Evolutionary conservation across 2,797 vertebrate species (phyloP).

Genomic region (Girardinus metallicus): DNA sequence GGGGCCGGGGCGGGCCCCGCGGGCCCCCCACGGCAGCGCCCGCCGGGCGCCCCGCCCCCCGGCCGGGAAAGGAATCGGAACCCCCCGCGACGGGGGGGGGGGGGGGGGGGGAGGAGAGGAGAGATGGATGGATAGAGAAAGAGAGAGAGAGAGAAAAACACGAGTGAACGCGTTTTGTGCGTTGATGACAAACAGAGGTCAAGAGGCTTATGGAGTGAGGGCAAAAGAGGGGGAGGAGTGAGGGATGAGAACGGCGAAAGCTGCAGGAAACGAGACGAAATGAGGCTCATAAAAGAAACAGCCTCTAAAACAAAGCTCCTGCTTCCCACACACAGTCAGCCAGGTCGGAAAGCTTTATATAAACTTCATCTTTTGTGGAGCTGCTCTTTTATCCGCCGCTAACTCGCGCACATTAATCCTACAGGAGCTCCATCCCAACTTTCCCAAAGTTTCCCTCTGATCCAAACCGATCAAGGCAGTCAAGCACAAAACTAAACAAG

Average conservation of each 20-base stretch:
- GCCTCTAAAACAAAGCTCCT: slow-evolving; percentile 49
- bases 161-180: slow-evolving; percentile 40
- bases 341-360: slow-evolving; percentile 28
- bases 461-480: slow-evolving; percentile 21
- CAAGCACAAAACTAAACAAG: slow-evolving; percentile 20
- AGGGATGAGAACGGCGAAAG: slow-evolving; percentile 44
- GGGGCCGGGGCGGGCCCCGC: no score
- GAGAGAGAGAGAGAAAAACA: slow-evolving; percentile 3
- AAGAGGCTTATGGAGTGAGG: slow-evolving; percentile 68
- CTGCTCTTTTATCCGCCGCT: slow-evolving; percentile 42
- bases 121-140: not conserved
- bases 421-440: slow-evolving; percentile 28
- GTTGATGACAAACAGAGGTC: slow-evolving; percentile 62
- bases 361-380: slow-evolving; percentile 25
- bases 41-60: no score
- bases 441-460: slow-evolving; percentile 23
- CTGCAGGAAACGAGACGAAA: slow-evolving; percentile 42
- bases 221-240: slow-evolving; percentile 61
- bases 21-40: no score
- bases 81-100: no score
- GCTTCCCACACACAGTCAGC: slow-evolving; percentile 59
- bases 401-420: slow-evolving; percentile 33
- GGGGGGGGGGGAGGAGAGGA: not conserved
- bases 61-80: no score
- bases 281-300: slow-evolving; percentile 40